Base-by-base conservation (phyloP, 2,888 invertebrate species). In the Protula sp. region DNA sequence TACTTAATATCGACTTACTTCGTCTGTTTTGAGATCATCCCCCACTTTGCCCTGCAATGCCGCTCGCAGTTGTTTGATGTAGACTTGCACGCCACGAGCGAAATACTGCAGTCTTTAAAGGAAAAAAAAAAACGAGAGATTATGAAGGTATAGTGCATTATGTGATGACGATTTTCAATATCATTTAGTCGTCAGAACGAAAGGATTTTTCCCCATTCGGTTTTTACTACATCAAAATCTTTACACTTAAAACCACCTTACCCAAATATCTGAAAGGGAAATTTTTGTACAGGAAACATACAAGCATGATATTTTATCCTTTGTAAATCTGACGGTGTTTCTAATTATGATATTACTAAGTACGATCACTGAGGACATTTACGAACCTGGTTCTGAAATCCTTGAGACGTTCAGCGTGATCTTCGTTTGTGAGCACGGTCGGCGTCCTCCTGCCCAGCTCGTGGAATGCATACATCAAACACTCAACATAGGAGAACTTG, bases 401-500 rank as follows among this genome's bases (percentile, higher is more conserved):
- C 80, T 93, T 94, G 5, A 94, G 83, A 69, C 87, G 85, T 14
- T 88, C 87, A 27, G 88, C 85, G 66, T 89, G 86, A 30, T 87
- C 86, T 52, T 77, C 77, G 19, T 70, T 73, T 22, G 87, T 86
- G 56, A 91, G 82, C 79, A 88, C 89, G 61, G 89, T 90, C 0
- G 91, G 89, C 67, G 86, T 85, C 74, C 89, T 89, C 65, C 89
- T 86, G 57, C 90, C 92, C 52, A 97, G 78, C 58, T 90, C 89
- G 73, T 87, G 87, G 69, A 87, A 85, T 22, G 85, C 81, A 76
- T 86, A 94, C 71, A 97, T 84, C 38, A 94, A 85, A 83, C 93
- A 93, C 83, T 97, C 97, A 1, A 95, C 92, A 76, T 90, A 89
- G 45, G 94, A 92, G 77, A 95, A 95, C 78, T 94, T 89, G 54